Conservation (phyloP, 2,113 vertebrate genomes). For the Indicator indicator region DNA sequence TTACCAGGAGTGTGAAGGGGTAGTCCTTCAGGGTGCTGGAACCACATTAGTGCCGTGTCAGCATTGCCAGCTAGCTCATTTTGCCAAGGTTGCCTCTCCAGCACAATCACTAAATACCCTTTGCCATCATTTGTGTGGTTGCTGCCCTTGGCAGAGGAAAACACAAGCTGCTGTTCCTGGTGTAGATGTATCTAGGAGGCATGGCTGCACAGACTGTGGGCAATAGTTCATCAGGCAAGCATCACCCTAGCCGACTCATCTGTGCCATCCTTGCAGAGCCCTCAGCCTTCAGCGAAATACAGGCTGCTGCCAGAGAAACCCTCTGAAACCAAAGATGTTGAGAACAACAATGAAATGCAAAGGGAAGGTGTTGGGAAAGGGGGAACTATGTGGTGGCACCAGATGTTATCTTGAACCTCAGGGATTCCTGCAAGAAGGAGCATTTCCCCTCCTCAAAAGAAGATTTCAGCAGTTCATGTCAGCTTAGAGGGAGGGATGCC, state of each 20-base stretch:
- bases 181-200: neutral
- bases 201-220: fast-evolving
- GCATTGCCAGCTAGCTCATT: neutral
- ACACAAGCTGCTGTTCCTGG: neutral
- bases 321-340: neutral
- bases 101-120: neutral
- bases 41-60: fast-evolving
- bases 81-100: fast-evolving
- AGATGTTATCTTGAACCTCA: neutral
- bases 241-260: neutral
- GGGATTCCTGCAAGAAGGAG: neutral
- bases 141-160: neutral
- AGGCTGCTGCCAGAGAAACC: neutral
- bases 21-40: neutral
- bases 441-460: neutral
- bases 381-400: neutral
- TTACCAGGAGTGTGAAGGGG: neutral
- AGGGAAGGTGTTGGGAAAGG: neutral
- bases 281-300: neutral
- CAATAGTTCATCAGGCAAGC: neutral
- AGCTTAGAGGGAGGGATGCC: neutral
- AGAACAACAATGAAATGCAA: neutral
- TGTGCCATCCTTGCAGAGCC: fast-evolving
- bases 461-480: neutral
- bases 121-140: neutral